Evolutionary conservation across 1,140 invertebrate genomes (phyloP), one percentile per base, ranked within the genome.

Genomic region (Diuraphis noxia): DNA sequence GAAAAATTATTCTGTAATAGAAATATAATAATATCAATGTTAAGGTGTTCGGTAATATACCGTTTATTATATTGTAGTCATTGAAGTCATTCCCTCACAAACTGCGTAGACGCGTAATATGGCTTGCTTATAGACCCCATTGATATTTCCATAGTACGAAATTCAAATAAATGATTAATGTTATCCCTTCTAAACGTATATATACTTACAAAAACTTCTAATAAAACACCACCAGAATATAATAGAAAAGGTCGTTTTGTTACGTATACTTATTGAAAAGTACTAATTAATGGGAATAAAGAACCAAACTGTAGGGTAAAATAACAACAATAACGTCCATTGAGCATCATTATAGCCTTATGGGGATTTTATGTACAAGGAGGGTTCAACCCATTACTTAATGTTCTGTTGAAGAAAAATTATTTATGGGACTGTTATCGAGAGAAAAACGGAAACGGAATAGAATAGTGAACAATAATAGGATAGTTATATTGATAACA

Each of bases 301-400:
- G 84, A 86, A 86, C 36, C 6, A 41, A 36, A 43, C 56, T 72
- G 36, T 49, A 86, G 41, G 84, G 43, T 30, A 43, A n/a, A 41
- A 43, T 30, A 46, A 46, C 21, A 49, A 86, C 84, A 86, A 86
- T 36, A 49, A 86, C n/a, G 8, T 46, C 84, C 46, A 49, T 86
- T 86, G 84, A 49, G 21, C 21, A 49, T 49, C 41, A n/a, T 81
- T 84, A 43, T 41, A 30, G 38, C 81, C 81, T 52, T 25, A 34
- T 56, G 17, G 36, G 85, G 46, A 56, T 56, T 52, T 9, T 84
- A 43, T 36, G 46, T 34, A 21, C 84, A 43, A 41, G 41, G 25
- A 87, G 85, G 85, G 85, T 87, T 87, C 46, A 87, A 87, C 85
- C 85, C 85, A 87, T 87, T 87, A 87, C 85, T 87, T 87, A 87